Evolutionary conservation across 2,888 invertebrate genomes (phyloP), one percentile per base, ranked within the genome.

Genomic region (Lycaena phlaeas): DNA sequence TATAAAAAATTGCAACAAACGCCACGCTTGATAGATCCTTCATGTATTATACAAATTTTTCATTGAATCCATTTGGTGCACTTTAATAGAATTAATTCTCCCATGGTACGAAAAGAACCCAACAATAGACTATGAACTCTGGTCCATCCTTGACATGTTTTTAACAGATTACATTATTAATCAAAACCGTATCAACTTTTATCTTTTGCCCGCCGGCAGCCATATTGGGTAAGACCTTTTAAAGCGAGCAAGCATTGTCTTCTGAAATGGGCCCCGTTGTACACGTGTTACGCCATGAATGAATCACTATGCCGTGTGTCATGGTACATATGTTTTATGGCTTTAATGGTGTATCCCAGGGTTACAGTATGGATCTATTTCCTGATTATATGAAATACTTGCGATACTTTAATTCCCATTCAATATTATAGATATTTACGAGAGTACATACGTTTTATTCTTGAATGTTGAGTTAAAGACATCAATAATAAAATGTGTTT

Each of bases 51-150:
- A 36, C 11, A 29, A 12, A 14, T 14, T 9, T 25, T 30, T 30
- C 25, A 25, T 39, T 39, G 30, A 39, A 26, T 18, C 29, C 26
- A 11, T 30, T 30, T 30, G 25, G 51, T 49, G 54, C 46, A 56
- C 52, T 59, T 60, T 66, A 65, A 67, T 72, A 66, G 56, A 71
- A 72, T 71, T 70, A 70, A 63, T 64, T 66, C 67, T 73, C 73
- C 71, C 75, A 74, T 70, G 68, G 9, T 22, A 22, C 18, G 14
- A 39, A 39, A 39, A 11, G 5, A 39, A 30, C 12, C 11, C 11
- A 26, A 14, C 39, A 38, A 27, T 38, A 27, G 15, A n/a, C 34
- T 18, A 15, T 30, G 34, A 34, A 22, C 34, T 34, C 34, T 18
- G 34, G 12, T 22, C 12, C 18, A 11, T 34, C 34, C 34, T 34